These are phyloP conservation scores for Akabosia matsudoensis DNA, from an alignment of 1,140 invertebrate species.

Conservation along the genomic window DNA sequence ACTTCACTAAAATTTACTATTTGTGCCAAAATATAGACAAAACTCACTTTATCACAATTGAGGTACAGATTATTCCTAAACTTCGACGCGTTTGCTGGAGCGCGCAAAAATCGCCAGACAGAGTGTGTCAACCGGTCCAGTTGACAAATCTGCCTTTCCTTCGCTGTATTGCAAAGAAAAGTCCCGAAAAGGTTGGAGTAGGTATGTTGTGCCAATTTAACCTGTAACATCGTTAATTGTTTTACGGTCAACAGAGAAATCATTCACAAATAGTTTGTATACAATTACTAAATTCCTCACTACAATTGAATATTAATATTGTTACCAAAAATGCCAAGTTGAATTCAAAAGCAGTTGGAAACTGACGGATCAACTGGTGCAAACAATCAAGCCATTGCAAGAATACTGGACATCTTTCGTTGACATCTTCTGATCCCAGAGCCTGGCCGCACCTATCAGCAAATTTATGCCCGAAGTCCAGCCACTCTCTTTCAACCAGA, in stretches of 20 bases:
- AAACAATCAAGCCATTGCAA: conserved; percentile 97
- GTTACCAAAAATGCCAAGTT: conserved; percentile 86
- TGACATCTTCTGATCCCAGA: conserved; percentile 74
- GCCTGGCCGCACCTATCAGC: conserved; percentile 88
- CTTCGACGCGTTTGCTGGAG: conserved; percentile 58
- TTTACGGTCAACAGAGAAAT: conserved; percentile 48
- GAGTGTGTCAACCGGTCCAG: conserved; percentile 73
- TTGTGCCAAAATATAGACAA: conserved; percentile 16
- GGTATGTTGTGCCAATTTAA: conserved; percentile 90
- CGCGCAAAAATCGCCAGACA: conserved; percentile 76
- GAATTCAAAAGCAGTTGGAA: conserved; percentile 92
- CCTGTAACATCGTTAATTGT: too few relatives aligned
- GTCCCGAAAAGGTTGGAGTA: conserved; percentile 96
- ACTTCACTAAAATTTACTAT: conserved; percentile 23
- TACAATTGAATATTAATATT: conserved; percentile 24
- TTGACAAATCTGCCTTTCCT: conserved; percentile 67
- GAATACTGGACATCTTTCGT: conserved; percentile 94
- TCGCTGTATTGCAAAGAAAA: conserved; percentile 86
- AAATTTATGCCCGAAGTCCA: conserved; percentile 96
- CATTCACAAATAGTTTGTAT: conserved; percentile 28
- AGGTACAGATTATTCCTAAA: conserved; percentile 85
- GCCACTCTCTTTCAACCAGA: conserved; percentile 89
- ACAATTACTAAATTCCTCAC: conserved; percentile 22
- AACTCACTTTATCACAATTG: conserved; percentile 50
- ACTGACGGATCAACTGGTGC: conserved; percentile 84